A percentile compares a stretch with the other conserved stretches of the same genome.
These are phyloP conservation scores for Spodoptera frugiperda DNA, from an alignment of 1,140 invertebrate genomes.

Conservation along the genomic window DNA sequence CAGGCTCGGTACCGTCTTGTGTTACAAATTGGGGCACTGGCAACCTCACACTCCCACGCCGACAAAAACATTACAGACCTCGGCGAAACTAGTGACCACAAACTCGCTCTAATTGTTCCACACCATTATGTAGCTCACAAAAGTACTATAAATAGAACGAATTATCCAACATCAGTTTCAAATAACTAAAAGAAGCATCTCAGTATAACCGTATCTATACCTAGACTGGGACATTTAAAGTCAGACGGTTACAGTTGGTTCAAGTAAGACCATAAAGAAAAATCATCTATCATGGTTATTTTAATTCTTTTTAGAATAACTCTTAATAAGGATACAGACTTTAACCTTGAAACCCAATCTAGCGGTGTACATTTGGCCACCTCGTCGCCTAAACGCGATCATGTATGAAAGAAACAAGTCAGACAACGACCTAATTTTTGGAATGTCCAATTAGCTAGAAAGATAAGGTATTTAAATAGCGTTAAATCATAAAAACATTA, in stretches of 20 bases:
- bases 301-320: not conserved
- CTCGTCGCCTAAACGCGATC: constrained; percentile 26
- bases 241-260: not conserved
- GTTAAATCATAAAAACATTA: constrained; percentile 23
- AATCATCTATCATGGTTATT: not conserved
- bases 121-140: constrained; percentile 7
- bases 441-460: not conserved
- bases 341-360: constrained; percentile 44
- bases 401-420: not conserved
- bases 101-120: not conserved
- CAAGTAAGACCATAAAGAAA: not conserved
- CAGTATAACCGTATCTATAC: not conserved
- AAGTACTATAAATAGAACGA: constrained; percentile 25
- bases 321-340: not conserved
- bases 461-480: constrained; percentile 4
- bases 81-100: not conserved
- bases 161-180: constrained; percentile 6
- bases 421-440: not conserved
- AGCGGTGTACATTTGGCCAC: constrained; percentile 27
- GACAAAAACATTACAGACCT: not conserved
- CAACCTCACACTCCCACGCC: not conserved
- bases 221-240: constrained; percentile 13
- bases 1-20: constrained; percentile 48
- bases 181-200: constrained; percentile 15
- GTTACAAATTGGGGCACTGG: constrained; percentile 26